Evolutionary conservation across 2,113 vertebrate genomes (phyloP).

Genomic region (Tenrec ecaudatus): DNA sequence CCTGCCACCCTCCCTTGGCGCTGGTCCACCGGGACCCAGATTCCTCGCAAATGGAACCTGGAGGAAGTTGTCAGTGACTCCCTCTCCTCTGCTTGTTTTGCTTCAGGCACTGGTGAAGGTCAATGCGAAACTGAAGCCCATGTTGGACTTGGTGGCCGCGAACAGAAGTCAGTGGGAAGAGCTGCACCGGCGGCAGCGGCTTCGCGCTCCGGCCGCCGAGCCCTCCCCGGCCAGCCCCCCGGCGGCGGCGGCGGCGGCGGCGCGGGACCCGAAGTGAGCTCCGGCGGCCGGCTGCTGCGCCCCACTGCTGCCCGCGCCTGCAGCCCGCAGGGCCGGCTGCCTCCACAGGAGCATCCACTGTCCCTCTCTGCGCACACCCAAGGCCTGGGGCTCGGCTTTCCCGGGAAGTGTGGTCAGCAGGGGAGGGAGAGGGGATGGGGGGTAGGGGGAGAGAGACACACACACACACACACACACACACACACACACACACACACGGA

Average conservation of each 20-base stretch:
- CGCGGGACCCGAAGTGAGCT: conserved; percentile 83
- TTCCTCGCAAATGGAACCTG: background rate
- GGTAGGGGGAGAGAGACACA: too few species aligned
- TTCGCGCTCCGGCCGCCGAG: conserved; percentile 79
- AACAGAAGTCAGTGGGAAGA: conserved; percentile 97
- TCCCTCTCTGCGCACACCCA: conserved; percentile 68
- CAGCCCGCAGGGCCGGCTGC: conserved; percentile 57
- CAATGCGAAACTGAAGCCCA: conserved; percentile 96
- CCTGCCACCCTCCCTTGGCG: conserved; percentile 25
- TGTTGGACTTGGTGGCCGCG: conserved; percentile 93
- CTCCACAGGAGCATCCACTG: conserved; percentile 64
- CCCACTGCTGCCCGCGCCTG: conserved; percentile 34
- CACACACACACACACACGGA: background rate
- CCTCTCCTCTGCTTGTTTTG: conserved; percentile 19
- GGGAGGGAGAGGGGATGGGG: background rate
- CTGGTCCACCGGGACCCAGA: conserved; percentile 1
- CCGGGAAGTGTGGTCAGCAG: conserved; percentile 61
- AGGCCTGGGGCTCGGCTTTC: conserved; percentile 60
- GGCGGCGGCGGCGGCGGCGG: conserved; percentile 8
- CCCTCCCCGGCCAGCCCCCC: conserved; percentile 67
- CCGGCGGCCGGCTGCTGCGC: background rate
- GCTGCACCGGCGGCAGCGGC: conserved; percentile 91
- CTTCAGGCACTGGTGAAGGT: conserved; percentile 94
- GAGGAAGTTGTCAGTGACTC: conserved; percentile 30
- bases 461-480: too few species aligned